Percentiles rank a stretch among this genome's conserved stretches.
Conservation (phyloP, 1,140 invertebrate species). For the Chelonus insularis region DNA sequence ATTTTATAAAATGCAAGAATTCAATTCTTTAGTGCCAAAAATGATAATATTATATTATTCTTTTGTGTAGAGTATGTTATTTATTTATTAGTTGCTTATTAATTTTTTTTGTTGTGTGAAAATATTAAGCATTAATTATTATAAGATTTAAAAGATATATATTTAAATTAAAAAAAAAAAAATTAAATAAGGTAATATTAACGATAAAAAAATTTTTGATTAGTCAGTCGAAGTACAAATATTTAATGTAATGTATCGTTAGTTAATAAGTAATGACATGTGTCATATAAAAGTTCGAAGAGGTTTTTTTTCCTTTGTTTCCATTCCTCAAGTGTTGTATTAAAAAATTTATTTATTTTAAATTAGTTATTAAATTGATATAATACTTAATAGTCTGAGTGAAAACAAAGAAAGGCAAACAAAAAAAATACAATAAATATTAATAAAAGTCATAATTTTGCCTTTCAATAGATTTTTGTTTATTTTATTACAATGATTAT, state of each 20-base stretch:
- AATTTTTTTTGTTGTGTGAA: no score
- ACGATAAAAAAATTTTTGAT: conserved; percentile 42
- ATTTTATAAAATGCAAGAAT: no score
- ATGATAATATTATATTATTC: no score
- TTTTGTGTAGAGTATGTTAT: no score
- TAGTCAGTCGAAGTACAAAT: conserved; percentile 63
- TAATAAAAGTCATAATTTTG: not conserved
- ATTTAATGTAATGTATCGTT: conserved; percentile 58
- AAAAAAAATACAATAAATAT: conserved; percentile 24
- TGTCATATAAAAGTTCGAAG: conserved; percentile 38
- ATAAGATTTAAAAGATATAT: no score
- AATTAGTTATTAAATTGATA: conserved; percentile 31
- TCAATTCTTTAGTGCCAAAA: no score
- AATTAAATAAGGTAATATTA: conserved; percentile 29
- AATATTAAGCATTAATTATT: no score
- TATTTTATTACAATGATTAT: conserved; percentile 9
- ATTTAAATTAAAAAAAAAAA: conserved; percentile 28
- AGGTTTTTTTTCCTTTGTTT: conserved; percentile 42
- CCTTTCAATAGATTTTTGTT: conserved; percentile 10
- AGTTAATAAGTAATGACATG: conserved; percentile 43
- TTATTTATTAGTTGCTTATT: no score
- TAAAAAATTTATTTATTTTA: conserved; percentile 19
- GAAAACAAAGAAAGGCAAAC: conserved; percentile 15
- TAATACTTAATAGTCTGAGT: conserved; percentile 47
- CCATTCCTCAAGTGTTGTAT: conserved; percentile 41